Conservation (phyloP, 2,113 vertebrate species). For the Corythoichthys haematopterus region DNA sequence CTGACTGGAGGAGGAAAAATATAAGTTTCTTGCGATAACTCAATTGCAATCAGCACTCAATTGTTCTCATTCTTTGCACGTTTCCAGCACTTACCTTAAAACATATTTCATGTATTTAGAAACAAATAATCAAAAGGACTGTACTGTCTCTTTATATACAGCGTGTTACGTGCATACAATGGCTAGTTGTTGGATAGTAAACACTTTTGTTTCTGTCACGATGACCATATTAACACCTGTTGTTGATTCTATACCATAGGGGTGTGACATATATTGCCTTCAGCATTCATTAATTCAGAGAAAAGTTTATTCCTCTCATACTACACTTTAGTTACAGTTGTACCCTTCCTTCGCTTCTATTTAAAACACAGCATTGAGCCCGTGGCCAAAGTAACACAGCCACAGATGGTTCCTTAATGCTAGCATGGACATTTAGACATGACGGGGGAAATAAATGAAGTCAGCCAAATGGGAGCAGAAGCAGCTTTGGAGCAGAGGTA, state of each 20-base stretch:
- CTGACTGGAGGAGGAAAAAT: too few species aligned
- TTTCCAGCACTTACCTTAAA: too few species aligned
- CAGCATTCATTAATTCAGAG: not conserved
- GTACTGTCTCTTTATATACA: too few species aligned
- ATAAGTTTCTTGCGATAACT: too few species aligned
- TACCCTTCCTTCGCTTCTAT: conserved; percentile 48
- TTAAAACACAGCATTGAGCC: conserved; percentile 58
- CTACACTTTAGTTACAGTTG: conserved; percentile 16
- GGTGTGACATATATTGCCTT: not conserved
- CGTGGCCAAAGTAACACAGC: conserved; percentile 40
- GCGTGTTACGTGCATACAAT: too few species aligned
- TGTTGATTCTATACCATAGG: not conserved
- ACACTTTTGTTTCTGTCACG: too few species aligned
- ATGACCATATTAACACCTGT: not conserved
- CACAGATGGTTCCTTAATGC: conserved; percentile 65
- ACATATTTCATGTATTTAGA: not conserved
- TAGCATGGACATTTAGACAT: conserved; percentile 50
- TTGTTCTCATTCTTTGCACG: too few species aligned
- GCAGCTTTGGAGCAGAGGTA: conserved; percentile 33
- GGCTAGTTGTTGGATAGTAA: too few species aligned
- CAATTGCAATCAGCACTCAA: too few species aligned
- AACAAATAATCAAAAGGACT: too few species aligned
- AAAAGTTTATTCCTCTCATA: not conserved
- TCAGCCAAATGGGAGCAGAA: conserved; percentile 52
- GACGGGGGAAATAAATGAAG: conserved; percentile 34